Conservation (phyloP, 2,113 vertebrate species). For the cattle (Bos taurus) region ARS-UCD2.0 NC_037331.1:72626001-72626500, state of each 20-base stretch:
- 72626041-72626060: neutral
- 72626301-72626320: neutral
- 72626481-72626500: neutral
- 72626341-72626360: neutral
- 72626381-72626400: slow-evolving; percentile 22
- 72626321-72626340: neutral
- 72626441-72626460: neutral
- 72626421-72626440: neutral
- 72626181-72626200: neutral
- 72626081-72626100: neutral
- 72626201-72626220: neutral
- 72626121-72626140: neutral
- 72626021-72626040: neutral
- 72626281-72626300: neutral
- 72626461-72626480: slow-evolving; percentile 43
- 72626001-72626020: neutral
- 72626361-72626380: slow-evolving; percentile 16
- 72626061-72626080: neutral
- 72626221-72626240: neutral
- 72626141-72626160: neutral
- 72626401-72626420: slow-evolving; percentile 7
- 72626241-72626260: neutral
- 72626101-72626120: neutral
- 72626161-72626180: neutral
- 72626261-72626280: neutral